Base-by-base conservation (phyloP, 2,888 invertebrate genomes). In the Caenorhabditis auriculariae region DNA sequence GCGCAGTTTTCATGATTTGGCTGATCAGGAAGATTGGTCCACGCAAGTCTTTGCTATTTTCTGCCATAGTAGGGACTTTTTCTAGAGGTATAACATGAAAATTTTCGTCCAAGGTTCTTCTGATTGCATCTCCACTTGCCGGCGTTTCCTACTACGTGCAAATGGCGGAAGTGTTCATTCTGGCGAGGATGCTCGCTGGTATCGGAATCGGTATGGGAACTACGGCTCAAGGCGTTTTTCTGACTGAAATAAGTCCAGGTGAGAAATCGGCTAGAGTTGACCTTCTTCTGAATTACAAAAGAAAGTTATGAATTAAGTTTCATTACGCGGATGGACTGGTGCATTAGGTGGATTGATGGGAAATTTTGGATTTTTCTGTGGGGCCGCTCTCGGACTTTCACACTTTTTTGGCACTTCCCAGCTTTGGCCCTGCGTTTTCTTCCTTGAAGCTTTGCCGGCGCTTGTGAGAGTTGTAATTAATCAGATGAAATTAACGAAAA, bases 211-310 rank as follows among this genome's bases (percentile, higher is more conserved):
- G 77, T 7, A 60, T 76, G 49, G 70, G 66, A 2, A 72, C 69
- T 4, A 72, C 77, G 0, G 67, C 69, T 0, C 74, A 76, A 28
- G 70, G 69, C 2, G 69, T 77, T 12, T 77, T 72, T 42, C 37
- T 77, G 32, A 60, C 75, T 0, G 76, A 77, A 41, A 74, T 77
- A 17, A 69, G 69, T 52, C 76, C 76, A 23, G 63, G 74, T 72
- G 42, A 44, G 17, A 41, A 41, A 41, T 9, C n/a, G n/a, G 19
- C 43, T 19, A 19, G 43, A 23, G 43, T 17, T n/a, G n/a, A 43
- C n/a, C 23, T 43, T n/a, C n/a, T 23, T 23, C 23, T 43, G n/a
- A 37, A 38, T 41, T 21, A 32, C 15, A 17, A 27, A 47, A 15
- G 17, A n/a, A 45, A n/a, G n/a, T n/a, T n/a, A n/a, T n/a, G n/a